Percentiles rank a stretch among this genome's conserved stretches.
Evolutionary conservation across 2,888 invertebrate species (phyloP).

Genomic region (Phaonia tiefii): DNA sequence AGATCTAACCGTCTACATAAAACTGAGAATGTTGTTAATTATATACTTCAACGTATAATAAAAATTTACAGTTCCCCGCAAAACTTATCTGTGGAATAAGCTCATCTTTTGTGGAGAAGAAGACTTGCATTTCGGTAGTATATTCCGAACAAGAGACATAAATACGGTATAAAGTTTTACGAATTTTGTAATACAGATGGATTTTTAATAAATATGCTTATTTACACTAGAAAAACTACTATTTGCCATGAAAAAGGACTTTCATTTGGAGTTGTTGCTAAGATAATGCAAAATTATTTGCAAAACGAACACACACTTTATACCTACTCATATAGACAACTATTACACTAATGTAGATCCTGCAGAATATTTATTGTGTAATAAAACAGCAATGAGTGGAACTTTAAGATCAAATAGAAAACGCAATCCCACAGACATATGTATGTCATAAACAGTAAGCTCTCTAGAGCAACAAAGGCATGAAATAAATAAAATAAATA

Average conservation of each 20-base stretch:
- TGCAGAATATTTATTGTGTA: conserved; percentile 24
- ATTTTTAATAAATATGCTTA: conserved; percentile 19
- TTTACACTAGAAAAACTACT: conserved; percentile 22
- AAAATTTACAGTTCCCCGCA: conserved; percentile 21
- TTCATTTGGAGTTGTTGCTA: conserved; percentile 32
- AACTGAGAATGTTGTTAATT: conserved; percentile 38
- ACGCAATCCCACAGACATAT: conserved; percentile 18
- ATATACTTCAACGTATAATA: conserved; percentile 27
- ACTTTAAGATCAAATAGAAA: conserved; percentile 31
- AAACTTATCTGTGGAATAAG: conserved; percentile 34
- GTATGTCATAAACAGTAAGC: conserved; percentile 19
- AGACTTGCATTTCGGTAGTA: conserved; percentile 31
- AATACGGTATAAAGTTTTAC: too few relatives aligned
- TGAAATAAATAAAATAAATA: too few relatives aligned
- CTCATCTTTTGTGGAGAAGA: conserved; percentile 31
- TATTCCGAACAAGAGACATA: too few relatives aligned
- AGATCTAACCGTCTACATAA: conserved; percentile 26
- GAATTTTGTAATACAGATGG: conserved; percentile 17
- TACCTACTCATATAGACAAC: conserved; percentile 25
- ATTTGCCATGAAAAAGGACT: conserved; percentile 28
- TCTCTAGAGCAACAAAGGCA: conserved; percentile 7
- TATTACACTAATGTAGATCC: conserved; percentile 15
- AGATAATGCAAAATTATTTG: conserved; percentile 31
- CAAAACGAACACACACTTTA: conserved; percentile 21
- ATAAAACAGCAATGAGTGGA: conserved; percentile 22